Conservation (phyloP, 2,113 vertebrate species). For the Laticauda laticaudata region DNA sequence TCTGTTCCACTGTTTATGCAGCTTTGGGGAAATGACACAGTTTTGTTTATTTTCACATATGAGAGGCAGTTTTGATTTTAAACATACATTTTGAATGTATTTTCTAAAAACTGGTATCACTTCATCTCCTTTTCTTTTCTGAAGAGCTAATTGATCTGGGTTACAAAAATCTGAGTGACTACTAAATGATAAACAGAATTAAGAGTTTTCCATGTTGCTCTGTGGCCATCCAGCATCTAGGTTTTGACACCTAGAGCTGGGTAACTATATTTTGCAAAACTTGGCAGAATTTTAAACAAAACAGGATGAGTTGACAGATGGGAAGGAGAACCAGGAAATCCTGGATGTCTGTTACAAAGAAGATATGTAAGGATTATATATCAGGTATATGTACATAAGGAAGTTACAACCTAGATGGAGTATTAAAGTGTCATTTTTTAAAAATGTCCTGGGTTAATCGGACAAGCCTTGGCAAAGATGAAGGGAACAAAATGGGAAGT, state of each 20-base stretch:
- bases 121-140: neutral
- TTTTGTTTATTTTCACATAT: neutral
- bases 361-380: too few relatives aligned
- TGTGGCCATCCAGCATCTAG: neutral
- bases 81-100: neutral
- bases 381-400: neutral
- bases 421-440: too few relatives aligned
- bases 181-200: neutral
- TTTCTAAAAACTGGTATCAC: neutral
- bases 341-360: neutral
- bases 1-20: neutral
- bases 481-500: too few relatives aligned
- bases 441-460: too few relatives aligned
- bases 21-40: neutral
- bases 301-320: neutral
- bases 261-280: neutral
- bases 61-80: neutral
- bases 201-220: neutral
- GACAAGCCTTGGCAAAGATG: too few relatives aligned
- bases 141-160: neutral
- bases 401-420: too few relatives aligned
- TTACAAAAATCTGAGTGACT: neutral
- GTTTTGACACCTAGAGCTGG: neutral
- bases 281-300: neutral
- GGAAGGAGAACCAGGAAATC: neutral